Evolutionary conservation across 2,888 invertebrate genomes (phyloP).

Genomic region (Polyommatus iphigenia): DNA sequence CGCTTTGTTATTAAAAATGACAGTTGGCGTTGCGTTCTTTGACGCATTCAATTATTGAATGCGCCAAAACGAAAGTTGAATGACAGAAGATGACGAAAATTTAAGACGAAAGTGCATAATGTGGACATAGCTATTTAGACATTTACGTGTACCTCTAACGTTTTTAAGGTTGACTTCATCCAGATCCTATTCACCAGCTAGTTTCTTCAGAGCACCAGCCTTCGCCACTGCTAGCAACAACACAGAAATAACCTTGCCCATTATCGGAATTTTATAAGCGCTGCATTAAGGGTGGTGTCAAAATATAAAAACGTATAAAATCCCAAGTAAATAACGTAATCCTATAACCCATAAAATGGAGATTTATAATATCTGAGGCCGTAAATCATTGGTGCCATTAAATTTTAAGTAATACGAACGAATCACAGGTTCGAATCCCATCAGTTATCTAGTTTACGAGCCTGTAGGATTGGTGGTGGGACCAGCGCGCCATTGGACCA

Average conservation of each 20-base stretch:
- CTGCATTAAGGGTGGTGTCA: conserved; percentile 6
- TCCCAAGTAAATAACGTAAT: conserved; percentile 13
- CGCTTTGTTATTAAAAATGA: too few relatives aligned
- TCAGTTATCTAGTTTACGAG: conserved; percentile 64
- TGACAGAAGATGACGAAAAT: too few relatives aligned
- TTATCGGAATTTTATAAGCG: neutral
- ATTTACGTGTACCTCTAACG: too few relatives aligned
- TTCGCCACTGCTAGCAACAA: neutral
- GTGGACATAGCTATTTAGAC: too few relatives aligned
- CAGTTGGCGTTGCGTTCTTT: too few relatives aligned
- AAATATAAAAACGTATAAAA: conserved; percentile 17
- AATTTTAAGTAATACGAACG: conserved; percentile 31
- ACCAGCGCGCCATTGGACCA: conserved; percentile 62
- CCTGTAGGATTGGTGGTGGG: conserved; percentile 66
- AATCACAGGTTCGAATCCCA: conserved; percentile 22
- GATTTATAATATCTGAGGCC: conserved; percentile 15
- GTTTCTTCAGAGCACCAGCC: neutral
- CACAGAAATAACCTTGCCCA: neutral
- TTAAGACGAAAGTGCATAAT: too few relatives aligned
- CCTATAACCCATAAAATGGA: conserved; percentile 18
- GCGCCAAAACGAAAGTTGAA: too few relatives aligned
- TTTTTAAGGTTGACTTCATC: too few relatives aligned
- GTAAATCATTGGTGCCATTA: conserved; percentile 26
- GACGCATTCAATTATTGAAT: too few relatives aligned
- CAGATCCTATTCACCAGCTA: too few relatives aligned